Base-by-base conservation (phyloP, 2,888 invertebrate genomes). In the Lasioglossum villosulum region DNA sequence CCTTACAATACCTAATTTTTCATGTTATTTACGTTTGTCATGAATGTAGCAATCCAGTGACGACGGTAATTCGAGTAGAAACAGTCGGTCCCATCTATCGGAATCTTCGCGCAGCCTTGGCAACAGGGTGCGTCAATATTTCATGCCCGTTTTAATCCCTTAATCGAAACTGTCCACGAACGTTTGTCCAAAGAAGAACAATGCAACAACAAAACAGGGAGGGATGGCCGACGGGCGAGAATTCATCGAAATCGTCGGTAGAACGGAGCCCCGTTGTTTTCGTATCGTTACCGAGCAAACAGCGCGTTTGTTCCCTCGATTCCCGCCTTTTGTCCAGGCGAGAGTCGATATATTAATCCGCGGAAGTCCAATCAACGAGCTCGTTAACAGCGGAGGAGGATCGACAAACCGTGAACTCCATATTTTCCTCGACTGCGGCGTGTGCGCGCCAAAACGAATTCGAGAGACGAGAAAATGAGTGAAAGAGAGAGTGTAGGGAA, bases 231-330 rank as follows among this genome's bases (percentile, higher is more conserved):
- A 10, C 52, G 63, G n/a, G 39, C 27, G 27, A 19, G 75, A 63
- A 42, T 63, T 63, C 75, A 30, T 27, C 30, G 75, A 63, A 63
- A 75, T 39, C 59, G 75, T 10, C 42, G 37, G 37, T 10, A 34
- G 37, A 37, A 68, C 68, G 23, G 4, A n/a, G 59, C n/a, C 30
- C 42, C 56, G 71, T 78, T 78, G 52, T 52, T 39, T 66, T 19
- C 59, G 78, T 78, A 78, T 78, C 45, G 78, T 78, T 59, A 34
- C 59, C 19, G 56, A 45, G 59, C 78, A 78, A 71, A 78, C 78
- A 59, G 42, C 12, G 12, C 63, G 56, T 63, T 78, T 45, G 72
- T 72, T 56, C 59, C 30, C 16, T 27, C 27, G 52, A 78, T 56
- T 70, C 48, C 52, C 12, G 70, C 56, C 72, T 72, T 78, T 78